phyloP scores from a whole-genome alignment of 92 coral and sea anemone genomes.

The Zoanthus sociatus region DNA sequence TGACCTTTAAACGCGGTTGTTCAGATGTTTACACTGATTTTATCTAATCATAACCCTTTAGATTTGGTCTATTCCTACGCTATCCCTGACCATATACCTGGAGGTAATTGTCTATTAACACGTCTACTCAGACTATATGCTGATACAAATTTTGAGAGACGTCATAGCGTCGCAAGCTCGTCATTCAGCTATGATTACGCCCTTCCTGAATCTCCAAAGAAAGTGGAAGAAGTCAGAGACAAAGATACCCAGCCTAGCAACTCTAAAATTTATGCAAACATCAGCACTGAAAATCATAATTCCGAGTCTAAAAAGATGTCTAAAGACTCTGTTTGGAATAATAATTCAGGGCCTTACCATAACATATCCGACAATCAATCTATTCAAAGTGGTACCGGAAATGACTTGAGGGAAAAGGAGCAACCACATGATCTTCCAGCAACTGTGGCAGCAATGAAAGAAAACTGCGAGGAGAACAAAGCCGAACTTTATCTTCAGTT shows the following conservation, averaged over 20 bases:
- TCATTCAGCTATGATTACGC: constrained; percentile 20
- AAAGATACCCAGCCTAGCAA: not conserved
- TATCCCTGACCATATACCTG: constrained; percentile 23
- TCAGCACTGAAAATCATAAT: not conserved
- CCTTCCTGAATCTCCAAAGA: constrained; percentile 25
- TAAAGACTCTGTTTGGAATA: not conserved
- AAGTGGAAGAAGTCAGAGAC: not conserved
- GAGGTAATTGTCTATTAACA: not conserved
- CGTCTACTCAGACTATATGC: not conserved
- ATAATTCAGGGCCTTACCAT: constrained; percentile 13
- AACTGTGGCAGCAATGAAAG: not conserved
- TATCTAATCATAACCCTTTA: not conserved
- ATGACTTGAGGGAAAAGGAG: not conserved
- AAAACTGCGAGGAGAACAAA: not conserved
- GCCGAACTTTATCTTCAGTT: not conserved
- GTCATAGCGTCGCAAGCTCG: constrained; percentile 12
- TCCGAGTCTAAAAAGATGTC: not conserved
- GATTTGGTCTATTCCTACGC: constrained; percentile 32
- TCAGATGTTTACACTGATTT: too few species aligned
- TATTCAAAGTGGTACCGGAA: not conserved
- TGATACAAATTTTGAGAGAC: not conserved
- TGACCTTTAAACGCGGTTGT: too few species aligned
- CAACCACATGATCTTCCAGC: not conserved
- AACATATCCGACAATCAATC: not conserved
- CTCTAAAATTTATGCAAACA: not conserved